Conservation (phyloP, 1,140 invertebrate species). For the Euwallacea similis region DNA sequence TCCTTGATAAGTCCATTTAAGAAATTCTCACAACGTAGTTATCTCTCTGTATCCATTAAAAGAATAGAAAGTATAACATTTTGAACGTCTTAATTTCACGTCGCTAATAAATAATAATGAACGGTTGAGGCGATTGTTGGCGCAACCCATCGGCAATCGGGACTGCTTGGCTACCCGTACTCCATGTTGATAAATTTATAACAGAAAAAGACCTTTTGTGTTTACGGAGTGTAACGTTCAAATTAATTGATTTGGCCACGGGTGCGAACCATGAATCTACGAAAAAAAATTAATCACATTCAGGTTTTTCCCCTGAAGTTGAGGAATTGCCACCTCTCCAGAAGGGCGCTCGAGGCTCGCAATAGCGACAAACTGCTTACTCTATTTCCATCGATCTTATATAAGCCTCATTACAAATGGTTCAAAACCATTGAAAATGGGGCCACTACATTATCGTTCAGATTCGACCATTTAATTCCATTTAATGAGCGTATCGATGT, state of each 20-base stretch:
- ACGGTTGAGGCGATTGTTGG: background rate
- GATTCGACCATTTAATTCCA: background rate
- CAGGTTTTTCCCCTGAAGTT: no score
- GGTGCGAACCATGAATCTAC: no score
- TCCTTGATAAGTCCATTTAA: conserved; percentile 3
- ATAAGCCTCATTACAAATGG: no score
- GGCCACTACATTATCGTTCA: background rate
- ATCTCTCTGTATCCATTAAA: background rate
- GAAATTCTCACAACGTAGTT: background rate
- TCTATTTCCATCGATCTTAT: no score
- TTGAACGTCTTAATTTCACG: background rate
- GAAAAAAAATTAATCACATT: no score
- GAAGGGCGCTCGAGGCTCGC: no score
- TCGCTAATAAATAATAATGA: background rate
- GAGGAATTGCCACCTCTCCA: no score
- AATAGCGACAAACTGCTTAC: no score
- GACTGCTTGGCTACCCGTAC: background rate
- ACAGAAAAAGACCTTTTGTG: conserved; percentile 13
- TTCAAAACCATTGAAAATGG: background rate
- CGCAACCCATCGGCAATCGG: background rate
- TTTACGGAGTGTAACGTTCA: conserved; percentile 4
- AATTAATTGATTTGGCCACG: background rate
- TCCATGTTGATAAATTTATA: background rate
- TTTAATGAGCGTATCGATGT: conserved; percentile 6
- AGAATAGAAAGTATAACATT: conserved; percentile 7